A percentile compares a stretch with the other conserved stretches of the same genome.
phyloP scores from a whole-genome alignment of 2,888 invertebrate species.

The Drosophila paranaensis region DNA sequence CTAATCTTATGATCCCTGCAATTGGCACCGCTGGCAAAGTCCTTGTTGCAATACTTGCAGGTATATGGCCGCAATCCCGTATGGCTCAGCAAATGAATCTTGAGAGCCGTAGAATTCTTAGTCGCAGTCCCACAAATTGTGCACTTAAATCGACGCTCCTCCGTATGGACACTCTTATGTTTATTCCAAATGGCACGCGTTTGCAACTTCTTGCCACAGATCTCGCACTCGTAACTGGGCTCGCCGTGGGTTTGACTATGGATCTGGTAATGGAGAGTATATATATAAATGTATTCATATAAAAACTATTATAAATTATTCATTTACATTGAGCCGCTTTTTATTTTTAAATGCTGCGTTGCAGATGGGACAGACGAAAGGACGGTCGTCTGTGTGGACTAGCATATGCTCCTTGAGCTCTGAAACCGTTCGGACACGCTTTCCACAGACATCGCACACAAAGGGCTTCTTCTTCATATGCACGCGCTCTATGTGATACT shows the following conservation, averaged over 20 bases:
- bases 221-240: slow-evolving; percentile 83
- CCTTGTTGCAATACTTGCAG: slow-evolving; percentile 83
- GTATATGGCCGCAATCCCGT: slow-evolving; percentile 83
- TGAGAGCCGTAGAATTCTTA: slow-evolving; percentile 83
- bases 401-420: slow-evolving; percentile 85
- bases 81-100: slow-evolving; percentile 83
- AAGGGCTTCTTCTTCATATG: slow-evolving; percentile 83
- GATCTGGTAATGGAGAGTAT: slow-evolving; percentile 57
- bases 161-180: slow-evolving; percentile 84
- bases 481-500: slow-evolving; percentile 70
- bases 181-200: slow-evolving; percentile 85
- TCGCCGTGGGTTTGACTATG: slow-evolving; percentile 85
- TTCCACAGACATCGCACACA: slow-evolving; percentile 85
- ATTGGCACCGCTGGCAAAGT: slow-evolving; percentile 83
- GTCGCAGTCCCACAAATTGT: slow-evolving; percentile 81
- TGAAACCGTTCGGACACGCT: slow-evolving; percentile 85
- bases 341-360: slow-evolving; percentile 82
- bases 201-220: slow-evolving; percentile 84
- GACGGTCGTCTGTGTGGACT: slow-evolving; percentile 85
- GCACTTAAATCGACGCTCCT: slow-evolving; percentile 81
- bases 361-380: slow-evolving; percentile 84
- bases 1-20: slow-evolving; percentile 84
- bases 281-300: not conserved
- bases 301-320: not conserved
- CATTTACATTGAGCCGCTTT: slow-evolving; percentile 74